Evolutionary conservation across 2,888 invertebrate species (phyloP).

Genomic region (Ceratothoa steindachneri): DNA sequence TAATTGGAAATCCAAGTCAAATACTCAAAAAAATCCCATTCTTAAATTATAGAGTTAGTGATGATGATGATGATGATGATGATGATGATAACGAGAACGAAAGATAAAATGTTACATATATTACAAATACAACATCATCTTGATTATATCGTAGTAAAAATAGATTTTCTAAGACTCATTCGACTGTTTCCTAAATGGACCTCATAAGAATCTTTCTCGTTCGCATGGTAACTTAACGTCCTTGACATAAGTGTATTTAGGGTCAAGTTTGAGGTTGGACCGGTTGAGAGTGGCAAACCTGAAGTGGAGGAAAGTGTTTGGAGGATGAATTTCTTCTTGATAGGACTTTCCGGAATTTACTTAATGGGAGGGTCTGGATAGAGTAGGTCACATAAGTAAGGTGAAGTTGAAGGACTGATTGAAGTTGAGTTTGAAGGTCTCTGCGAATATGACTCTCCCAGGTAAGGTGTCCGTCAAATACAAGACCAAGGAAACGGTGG

Average conservation of each 20-base stretch:
- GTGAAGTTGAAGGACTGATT: not conserved
- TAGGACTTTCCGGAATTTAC: not conserved
- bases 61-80: no score
- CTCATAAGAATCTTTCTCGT: not conserved
- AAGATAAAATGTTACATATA: no score
- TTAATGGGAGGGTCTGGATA: not conserved
- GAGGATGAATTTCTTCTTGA: not conserved
- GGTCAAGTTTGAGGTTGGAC: not conserved
- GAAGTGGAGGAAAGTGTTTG: not conserved
- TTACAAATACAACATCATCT: no score
- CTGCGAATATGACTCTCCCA: no score
- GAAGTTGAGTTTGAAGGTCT: slow-evolving; percentile 1
- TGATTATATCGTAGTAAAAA: no score
- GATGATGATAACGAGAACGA: no score
- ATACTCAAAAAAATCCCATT: no score
- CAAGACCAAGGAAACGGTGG: no score
- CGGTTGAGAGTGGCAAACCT: not conserved
- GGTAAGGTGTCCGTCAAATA: no score
- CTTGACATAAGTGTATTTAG: not conserved
- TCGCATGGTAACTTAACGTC: not conserved
- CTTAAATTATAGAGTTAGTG: no score
- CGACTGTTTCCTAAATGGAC: not conserved
- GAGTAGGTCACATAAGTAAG: not conserved
- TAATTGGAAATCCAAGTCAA: no score
- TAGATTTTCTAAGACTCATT: no score